Conservation (phyloP, 1,140 invertebrate genomes). For the Cotesia typhae region DNA sequence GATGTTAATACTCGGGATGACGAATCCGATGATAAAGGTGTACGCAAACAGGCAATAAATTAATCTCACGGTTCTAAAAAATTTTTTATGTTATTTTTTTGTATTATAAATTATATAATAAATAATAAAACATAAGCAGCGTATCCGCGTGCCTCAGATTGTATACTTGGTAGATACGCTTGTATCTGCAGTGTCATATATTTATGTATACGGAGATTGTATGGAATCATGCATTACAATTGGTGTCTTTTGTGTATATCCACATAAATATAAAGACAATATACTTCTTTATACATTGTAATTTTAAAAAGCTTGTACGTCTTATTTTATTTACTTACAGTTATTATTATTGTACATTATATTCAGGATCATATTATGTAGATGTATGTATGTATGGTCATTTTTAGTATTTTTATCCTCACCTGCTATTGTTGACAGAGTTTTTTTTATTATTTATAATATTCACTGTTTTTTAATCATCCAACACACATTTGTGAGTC, state of each 20-base stretch:
- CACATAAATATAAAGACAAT: too few relatives aligned
- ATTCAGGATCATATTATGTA: neutral
- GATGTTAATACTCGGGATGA: too few relatives aligned
- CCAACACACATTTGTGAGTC: neutral
- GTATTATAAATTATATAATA: slow-evolving; percentile 1
- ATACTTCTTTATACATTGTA: too few relatives aligned
- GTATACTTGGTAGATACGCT: neutral
- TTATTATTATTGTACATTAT: neutral
- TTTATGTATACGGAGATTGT: neutral
- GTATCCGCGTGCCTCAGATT: slow-evolving; percentile 12
- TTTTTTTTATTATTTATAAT: neutral
- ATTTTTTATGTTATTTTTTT: neutral
- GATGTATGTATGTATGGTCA: neutral
- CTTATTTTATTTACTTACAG: too few relatives aligned
- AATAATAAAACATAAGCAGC: neutral
- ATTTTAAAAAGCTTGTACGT: too few relatives aligned
- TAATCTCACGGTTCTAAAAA: neutral
- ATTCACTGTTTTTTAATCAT: neutral
- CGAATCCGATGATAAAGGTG: too few relatives aligned
- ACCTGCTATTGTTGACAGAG: slow-evolving; percentile 15
- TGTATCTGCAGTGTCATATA: neutral
- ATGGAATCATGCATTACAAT: slow-evolving; percentile 1
- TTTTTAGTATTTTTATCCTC: neutral
- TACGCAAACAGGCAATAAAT: neutral
- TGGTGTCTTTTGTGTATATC: neutral